A percentile compares a stretch with the other conserved stretches of the same genome.
phyloP scores from a whole-genome alignment of 2,113 vertebrate genomes.

The Eolophus roseicapilla region DNA sequence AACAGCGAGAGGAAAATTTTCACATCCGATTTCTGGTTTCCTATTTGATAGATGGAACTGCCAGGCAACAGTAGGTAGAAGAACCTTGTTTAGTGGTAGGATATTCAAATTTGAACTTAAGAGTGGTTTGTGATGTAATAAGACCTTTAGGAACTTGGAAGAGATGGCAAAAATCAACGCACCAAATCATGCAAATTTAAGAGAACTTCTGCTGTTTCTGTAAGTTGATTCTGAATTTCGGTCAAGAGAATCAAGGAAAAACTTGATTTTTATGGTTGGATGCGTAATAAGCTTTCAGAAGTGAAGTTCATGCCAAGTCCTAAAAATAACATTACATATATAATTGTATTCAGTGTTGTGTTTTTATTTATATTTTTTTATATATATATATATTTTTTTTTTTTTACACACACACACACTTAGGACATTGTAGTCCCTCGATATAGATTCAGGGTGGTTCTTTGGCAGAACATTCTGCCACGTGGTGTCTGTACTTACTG shows the following conservation, averaged over 20 bases:
- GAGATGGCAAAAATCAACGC: background rate
- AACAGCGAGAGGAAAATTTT: background rate
- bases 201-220: background rate
- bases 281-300: background rate
- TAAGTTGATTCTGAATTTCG: background rate
- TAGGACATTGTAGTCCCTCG: background rate
- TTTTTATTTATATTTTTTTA: too few relatives aligned
- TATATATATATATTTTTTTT: too few relatives aligned
- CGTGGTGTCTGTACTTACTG: background rate
- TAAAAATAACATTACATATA: background rate
- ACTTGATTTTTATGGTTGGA: background rate
- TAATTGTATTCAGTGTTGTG: background rate
- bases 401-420: too few relatives aligned
- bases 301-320: background rate
- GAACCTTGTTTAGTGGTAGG: background rate
- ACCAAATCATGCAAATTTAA: background rate
- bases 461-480: background rate
- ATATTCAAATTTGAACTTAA: background rate
- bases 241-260: background rate
- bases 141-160: background rate
- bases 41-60: background rate
- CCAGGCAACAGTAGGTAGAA: background rate
- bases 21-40: background rate
- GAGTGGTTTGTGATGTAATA: background rate
- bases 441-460: background rate